Evolutionary conservation across 1,140 invertebrate species (phyloP), one percentile per base, ranked within the genome.

Genomic region (Hestina assimilis): DNA sequence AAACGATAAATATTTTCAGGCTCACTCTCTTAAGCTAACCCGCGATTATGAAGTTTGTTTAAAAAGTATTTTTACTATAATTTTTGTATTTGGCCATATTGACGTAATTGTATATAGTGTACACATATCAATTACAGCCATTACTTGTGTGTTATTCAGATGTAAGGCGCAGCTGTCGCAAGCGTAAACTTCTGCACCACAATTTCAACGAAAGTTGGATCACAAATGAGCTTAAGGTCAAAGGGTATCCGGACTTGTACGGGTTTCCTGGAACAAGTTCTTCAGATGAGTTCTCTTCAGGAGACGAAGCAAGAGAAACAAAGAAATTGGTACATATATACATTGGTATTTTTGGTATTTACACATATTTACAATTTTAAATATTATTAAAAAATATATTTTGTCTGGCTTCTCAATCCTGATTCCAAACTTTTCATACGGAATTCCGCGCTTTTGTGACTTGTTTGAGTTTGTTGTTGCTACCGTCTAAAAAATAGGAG

Each of bases 171-270:
- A 89, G 89, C 53, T 86, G 89, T 38, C 77, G 89, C 23, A 85
- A 89, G 46, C 76, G 89, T 9, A 89, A 89, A 48, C 72, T 89
- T 0, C 66, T 89, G 0, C 89, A 89, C 45, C 87, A 89, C 64
- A 89, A 86, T 29, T 89, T 89, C 66, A 89, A 89, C 41, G 89
- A 89, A 65, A 89, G 87, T 60, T 89, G 89, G 89, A 89, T 89
- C 38, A 89, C 89, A n/a, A 89, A 89, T 52, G 89, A 89, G 57
- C 63, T 89, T 21, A 89, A 89, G 56, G 89, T 89, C 4, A 89
- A 89, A 40, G 89, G 89, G 0, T 89, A 89, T 51, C 89, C 89
- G 0, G 82, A 89, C 26, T 66, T 89, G 4, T 89, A 85, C 41
- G 81, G 82, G 0, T 81, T 83, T 42, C 77, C 72, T 2, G 79